Conservation (phyloP, 2,797 vertebrate species). For the Dicrostonyx torquatus region DNA sequence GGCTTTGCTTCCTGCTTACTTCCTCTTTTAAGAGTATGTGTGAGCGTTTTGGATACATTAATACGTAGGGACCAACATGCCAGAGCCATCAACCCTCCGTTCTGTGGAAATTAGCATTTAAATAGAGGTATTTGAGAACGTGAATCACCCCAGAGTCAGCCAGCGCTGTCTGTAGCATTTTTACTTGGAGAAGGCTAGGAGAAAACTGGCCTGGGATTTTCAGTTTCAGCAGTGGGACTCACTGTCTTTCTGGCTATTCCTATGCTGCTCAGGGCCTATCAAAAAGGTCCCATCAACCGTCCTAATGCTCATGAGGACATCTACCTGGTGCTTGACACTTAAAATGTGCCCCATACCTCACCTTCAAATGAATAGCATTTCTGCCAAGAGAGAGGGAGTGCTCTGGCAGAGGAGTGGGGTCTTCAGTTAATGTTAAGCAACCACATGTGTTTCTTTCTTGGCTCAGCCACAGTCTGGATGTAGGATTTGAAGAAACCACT, state of each 20-base stretch:
- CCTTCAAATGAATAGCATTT: neutral
- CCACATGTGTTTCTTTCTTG: neutral
- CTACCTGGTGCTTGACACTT: neutral
- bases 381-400: neutral
- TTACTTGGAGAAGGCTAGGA: neutral
- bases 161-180: conserved; percentile 37
- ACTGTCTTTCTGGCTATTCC: neutral
- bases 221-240: neutral
- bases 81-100: conserved; percentile 56
- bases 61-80: conserved; percentile 62
- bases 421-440: neutral
- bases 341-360: neutral
- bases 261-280: neutral
- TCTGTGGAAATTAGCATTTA: conserved; percentile 85
- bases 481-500: neutral
- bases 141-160: conserved; percentile 69
- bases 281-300: neutral
- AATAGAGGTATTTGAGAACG: conserved; percentile 82
- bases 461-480: neutral
- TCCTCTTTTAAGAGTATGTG: conserved; percentile 54
- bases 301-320: neutral
- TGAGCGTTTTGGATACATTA: conserved; percentile 69
- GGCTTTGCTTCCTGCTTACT: neutral
- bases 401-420: neutral
- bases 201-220: neutral